Base-by-base conservation (phyloP, 1,140 invertebrate genomes). In the Cylas formicarius region DNA sequence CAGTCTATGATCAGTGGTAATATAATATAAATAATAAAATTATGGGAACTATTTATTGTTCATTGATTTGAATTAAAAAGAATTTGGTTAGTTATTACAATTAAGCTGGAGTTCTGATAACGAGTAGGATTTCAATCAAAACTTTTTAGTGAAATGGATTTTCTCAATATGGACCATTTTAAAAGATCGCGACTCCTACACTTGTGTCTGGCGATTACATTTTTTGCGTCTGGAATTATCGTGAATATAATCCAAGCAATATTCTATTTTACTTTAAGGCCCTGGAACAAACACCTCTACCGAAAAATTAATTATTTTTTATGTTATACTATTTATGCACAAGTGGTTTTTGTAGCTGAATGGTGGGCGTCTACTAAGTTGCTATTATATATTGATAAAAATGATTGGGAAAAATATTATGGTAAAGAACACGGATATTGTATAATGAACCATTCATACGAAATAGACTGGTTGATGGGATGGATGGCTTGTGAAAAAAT, bases 401-500 rank as follows among this genome's bases (percentile, higher is more conserved):
- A 86, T 42, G 82, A 90, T 52, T 81, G 80, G 60, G 72, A 84
- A 3, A 81, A 84, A 64, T 81, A 78, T 66, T 83, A 82, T 67
- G 90, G 88, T 8, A 84, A 86, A 49, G 90, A 96, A 62, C 90
- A 96, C 71, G 84, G 80, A 10, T 79, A 90, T 56, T 75, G 91
- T 20, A 71, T 97, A 19, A 92, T 97, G 86, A 97, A 97, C 67
- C 93, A 97, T 62, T 81, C 79, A 36, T 97, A 91, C 69, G 93
- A 97, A 72, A 81, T 94, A 39, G 94, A 97, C 65, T 97, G 93
- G 90, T 67, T 95, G 0, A 78, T 87, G 56, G 87, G 88, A 26
- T 93, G 88, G 87, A 77, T 90, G 53, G 77, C 89, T 48, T 83
- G 80, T 61, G 88, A 93, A 49, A 76, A 83, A 53, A 68, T 84